Evolutionary conservation across 2,888 invertebrate species (phyloP), one percentile per base, ranked within the genome.

Genomic region (Drosophila limbata): DNA sequence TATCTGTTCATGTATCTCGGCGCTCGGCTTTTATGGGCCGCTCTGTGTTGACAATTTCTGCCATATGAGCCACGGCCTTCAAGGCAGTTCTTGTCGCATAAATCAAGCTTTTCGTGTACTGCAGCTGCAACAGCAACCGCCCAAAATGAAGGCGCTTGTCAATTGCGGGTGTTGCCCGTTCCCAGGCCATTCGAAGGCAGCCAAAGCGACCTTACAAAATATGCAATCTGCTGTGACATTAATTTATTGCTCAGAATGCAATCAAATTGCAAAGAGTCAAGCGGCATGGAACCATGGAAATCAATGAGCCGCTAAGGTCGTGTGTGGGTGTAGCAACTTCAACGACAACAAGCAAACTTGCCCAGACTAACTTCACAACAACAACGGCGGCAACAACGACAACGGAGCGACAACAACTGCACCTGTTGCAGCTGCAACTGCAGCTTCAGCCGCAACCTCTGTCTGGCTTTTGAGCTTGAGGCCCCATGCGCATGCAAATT

Each of bases 31-130:
- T 89, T 84, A 87, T 89, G 84, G 88, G 60, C 73, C 61, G 78
- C 62, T 82, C 62, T 82, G 69, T 86, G 88, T 89, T 89, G 84
- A 84, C 84, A 84, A 87, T 84, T 82, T 74, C 77, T 81, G 81
- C 88, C 88, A 76, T 79, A 73, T 84, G 89, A 73, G 88, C 84
- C 74, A 64, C 79, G 89, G 89, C 84, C 84, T 84, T 84, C 84
- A 70, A 28, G 64, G 68, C 72, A 57, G 72, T 59, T 81, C 76
- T 73, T 81, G 88, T 72, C 85, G 80, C 70, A 87, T 84, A 84
- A 84, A 89, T 84, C 81, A 80, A 76, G 69, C 48, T 55, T 37
- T 37, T 21, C 21, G 35, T 33, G 33, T 50, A 35, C n/a, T 63
- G 77, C 77, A 77, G 77, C 77, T 72, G 77, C 77, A 25, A 57